A percentile compares a stretch with the other conserved stretches of the same genome.
Conservation (phyloP, 2,113 vertebrate species). For the Xenotilapia flavipinnis region DNA sequence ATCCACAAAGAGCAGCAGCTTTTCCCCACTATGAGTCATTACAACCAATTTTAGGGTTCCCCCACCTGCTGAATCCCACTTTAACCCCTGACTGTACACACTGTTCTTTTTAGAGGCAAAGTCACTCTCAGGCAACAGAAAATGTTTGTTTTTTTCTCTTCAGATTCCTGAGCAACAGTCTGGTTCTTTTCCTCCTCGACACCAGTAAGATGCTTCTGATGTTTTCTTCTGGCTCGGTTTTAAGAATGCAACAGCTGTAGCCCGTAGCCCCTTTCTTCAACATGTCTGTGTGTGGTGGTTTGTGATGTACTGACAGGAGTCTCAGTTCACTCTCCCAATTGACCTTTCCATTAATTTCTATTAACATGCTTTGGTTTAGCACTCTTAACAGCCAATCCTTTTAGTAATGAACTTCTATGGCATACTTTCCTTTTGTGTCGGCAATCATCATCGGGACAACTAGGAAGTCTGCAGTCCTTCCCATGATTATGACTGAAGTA, state of each 20-base stretch:
- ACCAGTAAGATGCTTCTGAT: rapidly evolving
- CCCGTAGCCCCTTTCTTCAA: neutral
- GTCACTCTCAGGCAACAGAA: neutral
- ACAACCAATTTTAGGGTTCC: neutral
- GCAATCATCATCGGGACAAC: neutral
- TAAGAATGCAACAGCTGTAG: neutral
- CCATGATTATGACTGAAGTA: neutral
- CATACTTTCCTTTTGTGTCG: neutral
- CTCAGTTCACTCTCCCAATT: neutral
- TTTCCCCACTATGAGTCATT: neutral
- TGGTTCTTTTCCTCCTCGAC: neutral
- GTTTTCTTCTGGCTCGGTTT: neutral
- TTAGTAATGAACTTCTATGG: neutral
- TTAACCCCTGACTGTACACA: neutral
- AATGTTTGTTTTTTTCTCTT: neutral
- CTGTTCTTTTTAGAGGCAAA: neutral
- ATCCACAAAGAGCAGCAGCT: neutral
- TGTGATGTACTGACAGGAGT: neutral
- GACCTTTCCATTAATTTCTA: neutral
- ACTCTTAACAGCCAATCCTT: neutral
- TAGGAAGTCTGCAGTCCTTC: rapidly evolving
- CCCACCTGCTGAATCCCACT: neutral
- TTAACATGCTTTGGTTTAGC: neutral
- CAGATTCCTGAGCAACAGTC: neutral
- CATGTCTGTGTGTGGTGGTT: neutral